A percentile compares a stretch with the other conserved stretches of the same genome.
These are phyloP conservation scores for Petrophora chlorosata DNA, from an alignment of 2,888 invertebrate genomes.

Conservation along the genomic window DNA sequence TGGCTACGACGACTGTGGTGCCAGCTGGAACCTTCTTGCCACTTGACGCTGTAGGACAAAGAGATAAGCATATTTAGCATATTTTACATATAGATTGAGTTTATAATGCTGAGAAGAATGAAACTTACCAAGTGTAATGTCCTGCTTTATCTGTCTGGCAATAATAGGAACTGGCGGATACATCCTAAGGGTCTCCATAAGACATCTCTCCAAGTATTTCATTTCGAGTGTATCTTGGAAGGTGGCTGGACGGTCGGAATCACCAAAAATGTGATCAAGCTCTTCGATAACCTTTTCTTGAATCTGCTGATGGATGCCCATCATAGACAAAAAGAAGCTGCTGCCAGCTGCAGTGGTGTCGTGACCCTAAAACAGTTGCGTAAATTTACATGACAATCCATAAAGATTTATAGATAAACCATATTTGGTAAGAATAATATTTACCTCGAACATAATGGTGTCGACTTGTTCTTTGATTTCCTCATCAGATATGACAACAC, in stretches of 20 bases:
- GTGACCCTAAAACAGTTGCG: constrained; percentile 83
- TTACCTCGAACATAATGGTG: constrained; percentile 94
- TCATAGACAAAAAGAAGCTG: constrained; percentile 90
- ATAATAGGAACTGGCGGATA: constrained; percentile 92
- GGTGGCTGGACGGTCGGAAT: constrained; percentile 89
- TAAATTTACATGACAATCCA: constrained; percentile 18
- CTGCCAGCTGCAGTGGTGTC: constrained; percentile 93
- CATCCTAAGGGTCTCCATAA: constrained; percentile 91
- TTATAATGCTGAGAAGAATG: background rate
- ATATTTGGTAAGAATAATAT: constrained; percentile 16
- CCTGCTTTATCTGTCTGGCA: constrained; percentile 88
- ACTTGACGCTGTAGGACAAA: constrained; percentile 76
- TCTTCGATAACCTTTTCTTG: constrained; percentile 90
- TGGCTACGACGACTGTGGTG: constrained; percentile 87
- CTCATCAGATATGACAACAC: constrained; percentile 87
- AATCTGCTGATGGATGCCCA: constrained; percentile 89
- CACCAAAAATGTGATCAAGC: constrained; percentile 89
- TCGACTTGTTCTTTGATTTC: constrained; percentile 93
- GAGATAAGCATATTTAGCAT: too few species aligned
- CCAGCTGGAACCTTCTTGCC: constrained; percentile 87
- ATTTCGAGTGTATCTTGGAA: constrained; percentile 93
- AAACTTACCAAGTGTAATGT: constrained; percentile 86
- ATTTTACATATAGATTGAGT: background rate
- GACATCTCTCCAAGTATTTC: constrained; percentile 92
- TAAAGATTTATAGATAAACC: constrained; percentile 22